These are phyloP conservation scores for Limosa lapponica DNA, from an alignment of 2,797 vertebrate genomes.

Conservation along the genomic window DNA sequence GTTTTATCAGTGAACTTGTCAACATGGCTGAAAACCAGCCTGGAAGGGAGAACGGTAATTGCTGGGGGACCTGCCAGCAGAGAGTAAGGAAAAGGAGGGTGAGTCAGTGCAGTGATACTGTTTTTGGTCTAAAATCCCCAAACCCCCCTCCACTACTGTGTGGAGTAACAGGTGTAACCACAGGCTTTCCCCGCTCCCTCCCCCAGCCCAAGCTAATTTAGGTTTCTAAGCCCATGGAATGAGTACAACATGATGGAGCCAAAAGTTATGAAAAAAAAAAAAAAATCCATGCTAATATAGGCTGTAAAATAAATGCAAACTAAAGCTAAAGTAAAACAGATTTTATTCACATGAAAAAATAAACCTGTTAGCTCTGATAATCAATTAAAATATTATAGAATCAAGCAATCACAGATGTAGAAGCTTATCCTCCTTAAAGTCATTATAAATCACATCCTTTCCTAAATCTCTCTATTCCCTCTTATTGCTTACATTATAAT, in stretches of 20 bases:
- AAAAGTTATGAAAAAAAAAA: conserved; percentile 46
- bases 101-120: neutral
- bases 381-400: conserved; percentile 86
- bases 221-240: conserved; percentile 54
- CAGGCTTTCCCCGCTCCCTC: neutral
- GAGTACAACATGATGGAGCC: conserved; percentile 34
- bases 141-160: neutral
- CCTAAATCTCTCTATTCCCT: conserved; percentile 88
- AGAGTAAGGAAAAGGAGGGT: neutral
- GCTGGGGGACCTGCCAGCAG: neutral
- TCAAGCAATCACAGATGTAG: conserved; percentile 85
- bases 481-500: conserved; percentile 83
- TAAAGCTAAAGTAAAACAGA: conserved; percentile 69
- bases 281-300: conserved; percentile 31
- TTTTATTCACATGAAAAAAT: conserved; percentile 84
- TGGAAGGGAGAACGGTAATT: neutral
- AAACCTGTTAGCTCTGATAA: conserved; percentile 84
- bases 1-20: neutral
- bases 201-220: conserved; percentile 41
- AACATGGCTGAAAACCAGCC: neutral
- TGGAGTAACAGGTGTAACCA: conserved; percentile 58
- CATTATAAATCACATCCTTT: conserved; percentile 91
- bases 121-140: neutral
- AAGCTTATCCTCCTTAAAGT: conserved; percentile 89
- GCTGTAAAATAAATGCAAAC: conserved; percentile 81